Evolutionary conservation across 2,888 invertebrate genomes (phyloP).

Genomic region (Drosophila parthenogenetica): DNA sequence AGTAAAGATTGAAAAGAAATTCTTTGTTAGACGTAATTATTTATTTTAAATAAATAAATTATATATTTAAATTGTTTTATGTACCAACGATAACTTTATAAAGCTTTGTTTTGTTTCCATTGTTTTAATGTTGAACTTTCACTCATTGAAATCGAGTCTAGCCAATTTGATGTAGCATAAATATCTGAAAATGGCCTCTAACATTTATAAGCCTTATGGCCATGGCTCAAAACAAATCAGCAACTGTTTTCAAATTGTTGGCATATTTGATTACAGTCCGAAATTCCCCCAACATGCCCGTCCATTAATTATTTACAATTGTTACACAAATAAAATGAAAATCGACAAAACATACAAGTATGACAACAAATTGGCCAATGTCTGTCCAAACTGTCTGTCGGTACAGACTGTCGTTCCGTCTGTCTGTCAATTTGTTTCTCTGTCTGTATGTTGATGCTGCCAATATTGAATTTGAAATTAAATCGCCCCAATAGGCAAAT

Average conservation of each 20-base stretch:
- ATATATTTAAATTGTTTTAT: neutral
- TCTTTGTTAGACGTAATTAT: too few relatives aligned
- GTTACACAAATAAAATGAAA: conserved; percentile 66
- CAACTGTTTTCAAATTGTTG: conserved; percentile 45
- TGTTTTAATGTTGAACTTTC: neutral
- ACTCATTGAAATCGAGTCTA: conserved; percentile 1
- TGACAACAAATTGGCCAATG: conserved; percentile 68
- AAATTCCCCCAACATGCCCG: conserved; percentile 7
- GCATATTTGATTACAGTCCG: conserved; percentile 42
- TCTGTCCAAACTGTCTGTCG: conserved; percentile 20
- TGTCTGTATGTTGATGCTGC: conserved; percentile 43
- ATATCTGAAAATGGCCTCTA: conserved; percentile 7
- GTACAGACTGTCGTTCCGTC: conserved; percentile 10
- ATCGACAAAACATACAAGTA: conserved; percentile 59
- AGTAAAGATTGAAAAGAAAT: too few relatives aligned
- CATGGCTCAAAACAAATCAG: conserved; percentile 28
- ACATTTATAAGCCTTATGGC: conserved; percentile 5
- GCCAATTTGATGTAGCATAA: neutral
- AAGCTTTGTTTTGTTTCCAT: neutral
- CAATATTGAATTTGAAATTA: conserved; percentile 82
- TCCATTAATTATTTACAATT: conserved; percentile 75
- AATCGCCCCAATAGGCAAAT: conserved; percentile 62
- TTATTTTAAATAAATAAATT: too few relatives aligned
- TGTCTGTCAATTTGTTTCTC: conserved; percentile 24
- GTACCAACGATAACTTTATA: neutral